Evolutionary conservation across 1,140 invertebrate species (phyloP), one percentile per base, ranked within the genome.

Genomic region (Planococcus citri): DNA sequence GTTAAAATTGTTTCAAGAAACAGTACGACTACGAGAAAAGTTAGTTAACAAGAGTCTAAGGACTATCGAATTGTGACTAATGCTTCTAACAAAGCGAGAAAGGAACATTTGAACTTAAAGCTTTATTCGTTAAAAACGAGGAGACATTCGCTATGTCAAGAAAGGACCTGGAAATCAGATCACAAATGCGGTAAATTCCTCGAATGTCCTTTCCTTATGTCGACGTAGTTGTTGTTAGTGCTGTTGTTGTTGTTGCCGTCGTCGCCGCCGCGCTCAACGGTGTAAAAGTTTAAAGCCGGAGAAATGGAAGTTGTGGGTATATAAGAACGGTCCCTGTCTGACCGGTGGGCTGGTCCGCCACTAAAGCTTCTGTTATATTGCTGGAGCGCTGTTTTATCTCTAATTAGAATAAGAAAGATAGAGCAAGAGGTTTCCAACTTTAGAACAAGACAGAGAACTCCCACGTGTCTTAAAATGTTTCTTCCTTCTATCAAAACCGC

Each of bases 391-490:
- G 60, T 64, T 64, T 25, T 64, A 64, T 64, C 60, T 64, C 60
- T 64, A 64, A 64, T 64, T 64, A 64, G 60, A 64, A 64, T 64
- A 64, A 64, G 60, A 64, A 64, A 64, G 60, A 64, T 27, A 64
- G 60, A 64, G 10, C 10, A 64, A 64, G 60, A 64, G 60, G 20
- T 22, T 27, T 10, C 3, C 21, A 64, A 64, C 3, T 64, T 64
- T 64, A 27, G 25, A 64, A 27, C 60, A 27, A 64, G 60, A 64
- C 22, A 64, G 25, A 64, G 22, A 64, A 64, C 60, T 64, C 60
- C 60, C 60, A 64, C 60, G 60, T 64, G 60, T 64, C 60, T 64
- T 64, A 64, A 64, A 64, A 64, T 64, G 25, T 27, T 64, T 64
- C 60, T 64, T 64, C 60, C 41, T 51, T 64, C 21, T 64, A 64